A percentile compares a stretch with the other conserved stretches of the same genome.
Evolutionary conservation across 2,113 vertebrate genomes (phyloP).

Genomic region (Diadophis punctatus): DNA sequence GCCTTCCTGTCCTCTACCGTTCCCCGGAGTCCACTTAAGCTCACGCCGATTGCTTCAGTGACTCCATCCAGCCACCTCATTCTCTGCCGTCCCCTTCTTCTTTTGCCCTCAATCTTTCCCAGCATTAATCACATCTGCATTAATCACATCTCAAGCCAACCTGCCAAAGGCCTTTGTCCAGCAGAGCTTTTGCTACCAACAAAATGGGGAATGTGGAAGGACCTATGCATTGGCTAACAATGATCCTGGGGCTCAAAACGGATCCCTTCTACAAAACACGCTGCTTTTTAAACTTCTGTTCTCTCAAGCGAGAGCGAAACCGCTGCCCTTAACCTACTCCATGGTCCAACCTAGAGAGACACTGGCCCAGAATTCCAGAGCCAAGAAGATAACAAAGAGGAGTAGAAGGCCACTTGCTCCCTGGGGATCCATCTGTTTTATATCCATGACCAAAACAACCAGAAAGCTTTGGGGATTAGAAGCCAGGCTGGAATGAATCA

Average conservation of each 20-base stretch:
- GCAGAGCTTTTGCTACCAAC: not conserved
- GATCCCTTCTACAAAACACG: not conserved
- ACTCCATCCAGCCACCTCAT: too few relatives aligned
- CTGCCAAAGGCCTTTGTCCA: not conserved
- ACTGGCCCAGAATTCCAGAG: not conserved
- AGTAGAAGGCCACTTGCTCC: not conserved
- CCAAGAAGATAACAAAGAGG: not conserved
- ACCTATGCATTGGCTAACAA: not conserved
- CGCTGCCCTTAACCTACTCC: not conserved
- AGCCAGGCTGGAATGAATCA: not conserved
- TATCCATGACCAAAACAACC: not conserved
- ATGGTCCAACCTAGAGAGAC: not conserved
- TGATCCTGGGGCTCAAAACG: accelerated
- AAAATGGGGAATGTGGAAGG: not conserved
- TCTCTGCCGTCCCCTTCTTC: too few relatives aligned
- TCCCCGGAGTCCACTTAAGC: too few relatives aligned
- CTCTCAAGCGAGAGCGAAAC: not conserved
- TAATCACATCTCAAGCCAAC: not conserved
- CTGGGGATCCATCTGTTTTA: not conserved
- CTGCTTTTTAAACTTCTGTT: not conserved
- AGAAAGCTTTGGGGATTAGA: not conserved
- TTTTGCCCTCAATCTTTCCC: too few relatives aligned
- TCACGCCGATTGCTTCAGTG: too few relatives aligned
- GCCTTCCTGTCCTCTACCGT: too few relatives aligned
- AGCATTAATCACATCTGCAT: not conserved